Conservation (phyloP, 2,888 invertebrate genomes). For the Cremastinae sp. region DNA sequence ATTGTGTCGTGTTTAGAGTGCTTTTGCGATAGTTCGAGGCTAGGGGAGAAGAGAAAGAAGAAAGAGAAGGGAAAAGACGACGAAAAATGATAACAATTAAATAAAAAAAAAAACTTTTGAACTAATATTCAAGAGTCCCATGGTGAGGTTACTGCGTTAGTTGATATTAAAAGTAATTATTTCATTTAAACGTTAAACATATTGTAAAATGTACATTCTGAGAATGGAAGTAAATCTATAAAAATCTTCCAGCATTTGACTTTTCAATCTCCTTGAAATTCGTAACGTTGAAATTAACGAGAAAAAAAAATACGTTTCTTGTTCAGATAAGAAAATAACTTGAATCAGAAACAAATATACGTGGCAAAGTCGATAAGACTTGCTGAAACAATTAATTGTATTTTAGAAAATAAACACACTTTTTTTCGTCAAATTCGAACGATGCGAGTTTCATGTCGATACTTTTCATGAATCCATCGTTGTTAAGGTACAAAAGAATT, state of each 20-base stretch:
- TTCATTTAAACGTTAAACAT: slow-evolving; percentile 69
- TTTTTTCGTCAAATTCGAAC: no score
- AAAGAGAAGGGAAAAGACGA: background rate
- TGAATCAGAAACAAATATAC: no score
- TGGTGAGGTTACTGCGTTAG: slow-evolving; percentile 64
- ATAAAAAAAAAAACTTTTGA: slow-evolving; percentile 17
- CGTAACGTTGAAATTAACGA: no score
- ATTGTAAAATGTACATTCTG: slow-evolving; percentile 76
- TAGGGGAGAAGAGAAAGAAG: background rate
- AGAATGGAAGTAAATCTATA: slow-evolving; percentile 80
- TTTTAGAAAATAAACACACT: no score
- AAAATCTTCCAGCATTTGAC: slow-evolving; percentile 77
- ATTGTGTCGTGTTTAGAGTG: slow-evolving; percentile 62
- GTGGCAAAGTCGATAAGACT: no score
- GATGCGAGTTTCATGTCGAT: background rate
- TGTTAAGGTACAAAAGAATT: background rate
- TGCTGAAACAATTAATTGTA: no score
- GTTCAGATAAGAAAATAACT: no score
- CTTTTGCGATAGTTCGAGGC: slow-evolving; percentile 46
- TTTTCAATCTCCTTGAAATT: slow-evolving; percentile 35
- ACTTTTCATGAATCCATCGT: background rate
- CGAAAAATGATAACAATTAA: slow-evolving; percentile 26
- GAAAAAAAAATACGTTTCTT: no score
- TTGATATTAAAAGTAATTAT: slow-evolving; percentile 68
- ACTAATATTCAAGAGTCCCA: slow-evolving; percentile 63